These are phyloP conservation scores for Chrysina gloriosa DNA, from an alignment of 2,888 invertebrate genomes.

Conservation along the genomic window DNA sequence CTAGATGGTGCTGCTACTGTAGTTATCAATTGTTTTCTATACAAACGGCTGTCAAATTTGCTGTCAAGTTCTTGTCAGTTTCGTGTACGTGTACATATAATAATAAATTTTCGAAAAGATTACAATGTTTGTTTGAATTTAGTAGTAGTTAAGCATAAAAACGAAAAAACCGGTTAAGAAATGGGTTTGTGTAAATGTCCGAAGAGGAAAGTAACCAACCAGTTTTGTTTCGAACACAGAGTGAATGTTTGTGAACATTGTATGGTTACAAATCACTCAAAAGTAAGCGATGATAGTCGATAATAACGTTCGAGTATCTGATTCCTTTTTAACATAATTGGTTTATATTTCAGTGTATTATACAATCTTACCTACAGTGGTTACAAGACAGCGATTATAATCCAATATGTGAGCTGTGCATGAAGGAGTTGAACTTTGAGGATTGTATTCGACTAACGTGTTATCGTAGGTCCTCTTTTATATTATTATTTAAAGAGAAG, in stretches of 20 bases:
- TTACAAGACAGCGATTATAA: slow-evolving; percentile 97
- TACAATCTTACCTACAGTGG: slow-evolving; percentile 98
- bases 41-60: slow-evolving; percentile 1
- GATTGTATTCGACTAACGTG: slow-evolving; percentile 92
- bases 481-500: too few species aligned
- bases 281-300: slow-evolving; percentile 71
- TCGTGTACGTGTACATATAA: slow-evolving; percentile 41
- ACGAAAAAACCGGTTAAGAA: slow-evolving; percentile 46
- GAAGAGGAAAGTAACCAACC: slow-evolving; percentile 95
- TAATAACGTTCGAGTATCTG: not conserved
- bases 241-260: slow-evolving; percentile 99
- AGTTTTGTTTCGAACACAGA: slow-evolving; percentile 98
- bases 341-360: slow-evolving; percentile 84
- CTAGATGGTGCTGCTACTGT: slow-evolving; percentile 8
- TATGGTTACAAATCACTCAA: slow-evolving; percentile 95
- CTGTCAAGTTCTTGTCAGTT: slow-evolving; percentile 36
- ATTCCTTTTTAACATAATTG: not conserved
- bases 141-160: slow-evolving; percentile 33
- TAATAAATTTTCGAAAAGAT: slow-evolving; percentile 14
- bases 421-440: slow-evolving; percentile 80
- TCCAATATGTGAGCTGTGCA: slow-evolving; percentile 92
- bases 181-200: slow-evolving; percentile 99
- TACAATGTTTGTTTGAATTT: slow-evolving; percentile 27
- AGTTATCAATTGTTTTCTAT: slow-evolving; percentile 4
- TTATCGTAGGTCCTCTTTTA: slow-evolving; percentile 94